phyloP scores from a whole-genome alignment of 2,113 vertebrate genomes.

The Barnardius zonarius region DNA sequence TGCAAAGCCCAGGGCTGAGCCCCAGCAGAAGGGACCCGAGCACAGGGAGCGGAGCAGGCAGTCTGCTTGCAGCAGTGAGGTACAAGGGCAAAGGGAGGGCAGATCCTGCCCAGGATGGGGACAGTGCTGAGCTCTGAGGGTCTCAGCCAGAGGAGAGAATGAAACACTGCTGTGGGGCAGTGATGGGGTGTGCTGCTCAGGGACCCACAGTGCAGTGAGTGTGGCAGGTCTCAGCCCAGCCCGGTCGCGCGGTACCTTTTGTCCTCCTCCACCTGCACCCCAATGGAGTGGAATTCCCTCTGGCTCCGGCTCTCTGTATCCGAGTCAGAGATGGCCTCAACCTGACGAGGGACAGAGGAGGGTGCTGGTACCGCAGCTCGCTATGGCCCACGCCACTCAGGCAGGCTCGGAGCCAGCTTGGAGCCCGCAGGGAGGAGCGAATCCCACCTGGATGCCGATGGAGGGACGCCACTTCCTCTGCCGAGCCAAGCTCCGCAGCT shows the following conservation, averaged over 20 bases:
- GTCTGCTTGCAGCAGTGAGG: not conserved
- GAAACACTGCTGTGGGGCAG: not conserved
- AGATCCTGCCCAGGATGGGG: not conserved
- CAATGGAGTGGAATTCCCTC: constrained; percentile 95
- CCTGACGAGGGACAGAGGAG: constrained; percentile 69
- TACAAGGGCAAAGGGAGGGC: not conserved
- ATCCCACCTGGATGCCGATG: constrained; percentile 91
- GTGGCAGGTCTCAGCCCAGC: not conserved
- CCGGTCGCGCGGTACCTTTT: constrained; percentile 78
- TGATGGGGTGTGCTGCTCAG: fast-evolving
- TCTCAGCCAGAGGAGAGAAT: not conserved
- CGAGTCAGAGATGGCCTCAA: constrained; percentile 94
- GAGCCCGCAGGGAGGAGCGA: not conserved
- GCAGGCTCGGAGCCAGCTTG: not conserved
- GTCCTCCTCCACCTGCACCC: constrained; percentile 97
- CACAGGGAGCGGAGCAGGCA: not conserved
- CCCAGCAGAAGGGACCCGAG: not conserved
- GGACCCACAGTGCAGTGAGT: fast-evolving
- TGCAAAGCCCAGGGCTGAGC: not conserved
- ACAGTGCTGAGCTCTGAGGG: not conserved
- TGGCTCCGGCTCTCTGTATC: constrained; percentile 90
- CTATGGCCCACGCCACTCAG: fast-evolving
- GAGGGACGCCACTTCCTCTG: constrained; percentile 94
- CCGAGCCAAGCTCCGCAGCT: constrained; percentile 84
- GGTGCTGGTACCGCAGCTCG: fast-evolving